Evolutionary conservation across 2,797 vertebrate species (phyloP).

Genomic region (Meda fulgida): DNA sequence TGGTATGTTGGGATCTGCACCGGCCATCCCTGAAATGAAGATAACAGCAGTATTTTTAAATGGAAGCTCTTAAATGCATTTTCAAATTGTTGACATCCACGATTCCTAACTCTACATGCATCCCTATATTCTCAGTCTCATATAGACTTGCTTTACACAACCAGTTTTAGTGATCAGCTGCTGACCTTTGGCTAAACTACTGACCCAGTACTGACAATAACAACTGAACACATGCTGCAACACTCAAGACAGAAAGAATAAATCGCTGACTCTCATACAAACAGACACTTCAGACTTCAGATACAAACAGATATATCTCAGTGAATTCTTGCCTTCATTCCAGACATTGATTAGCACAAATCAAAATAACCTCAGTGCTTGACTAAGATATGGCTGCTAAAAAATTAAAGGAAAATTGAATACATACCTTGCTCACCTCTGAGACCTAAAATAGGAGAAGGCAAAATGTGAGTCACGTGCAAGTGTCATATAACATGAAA

Average conservation of each 20-base stretch:
- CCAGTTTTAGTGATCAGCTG: constrained; percentile 37
- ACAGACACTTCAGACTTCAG: constrained; percentile 13
- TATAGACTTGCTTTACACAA: constrained; percentile 15
- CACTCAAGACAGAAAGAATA: background rate
- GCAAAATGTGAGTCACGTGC: background rate
- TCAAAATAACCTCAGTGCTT: constrained; percentile 32
- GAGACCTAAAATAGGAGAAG: constrained; percentile 73
- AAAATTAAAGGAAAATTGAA: background rate
- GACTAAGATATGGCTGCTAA: constrained; percentile 12
- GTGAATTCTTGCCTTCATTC: constrained; percentile 36
- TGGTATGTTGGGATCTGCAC: constrained; percentile 74
- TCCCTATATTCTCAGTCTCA: background rate
- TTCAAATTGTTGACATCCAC: background rate
- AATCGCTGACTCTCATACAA: background rate
- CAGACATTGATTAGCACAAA: constrained; percentile 27
- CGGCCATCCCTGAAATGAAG: constrained; percentile 77
- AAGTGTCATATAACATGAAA: background rate
- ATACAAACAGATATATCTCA: too few relatives aligned
- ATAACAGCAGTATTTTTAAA: background rate
- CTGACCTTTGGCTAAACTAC: constrained; percentile 41
- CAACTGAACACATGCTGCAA: constrained; percentile 25
- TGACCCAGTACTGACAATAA: constrained; percentile 27
- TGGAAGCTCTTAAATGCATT: too few relatives aligned
- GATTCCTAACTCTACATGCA: background rate
- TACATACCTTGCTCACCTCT: constrained; percentile 80